phyloP scores from a whole-genome alignment of 2,888 invertebrate species.

The Drosophila bunnanda region DNA sequence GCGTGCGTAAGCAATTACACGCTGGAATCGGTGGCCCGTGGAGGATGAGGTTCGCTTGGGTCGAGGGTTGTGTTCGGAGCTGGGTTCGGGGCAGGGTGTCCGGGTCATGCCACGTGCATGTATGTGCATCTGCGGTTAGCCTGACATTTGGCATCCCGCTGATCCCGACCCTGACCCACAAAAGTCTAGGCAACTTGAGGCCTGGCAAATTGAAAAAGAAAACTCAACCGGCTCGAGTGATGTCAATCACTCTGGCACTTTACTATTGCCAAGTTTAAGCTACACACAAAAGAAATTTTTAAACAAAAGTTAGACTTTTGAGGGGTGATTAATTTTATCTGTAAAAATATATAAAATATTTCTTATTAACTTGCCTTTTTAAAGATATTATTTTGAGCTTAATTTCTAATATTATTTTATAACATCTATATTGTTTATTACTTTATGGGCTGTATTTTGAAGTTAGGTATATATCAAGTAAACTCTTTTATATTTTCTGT shows the following conservation, averaged over 20 bases:
- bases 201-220: conserved; percentile 57
- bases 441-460: neutral
- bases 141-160: conserved; percentile 75
- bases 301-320: neutral
- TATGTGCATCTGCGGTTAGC: conserved; percentile 51
- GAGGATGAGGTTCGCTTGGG: neutral
- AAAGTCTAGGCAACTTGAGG: conserved; percentile 35
- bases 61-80: conserved; percentile 14
- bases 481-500: neutral
- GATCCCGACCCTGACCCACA: conserved; percentile 76
- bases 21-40: conserved; percentile 9
- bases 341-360: no score
- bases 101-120: conserved; percentile 9
- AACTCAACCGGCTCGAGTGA: conserved; percentile 38
- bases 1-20: conserved; percentile 75
- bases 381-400: no score
- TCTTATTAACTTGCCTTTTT: no score
- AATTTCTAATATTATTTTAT: no score
- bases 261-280: neutral
- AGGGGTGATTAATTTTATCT: neutral
- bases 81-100: neutral
- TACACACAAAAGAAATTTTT: neutral
- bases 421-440: neutral
- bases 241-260: conserved; percentile 52
- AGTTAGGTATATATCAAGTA: no score